Evolutionary conservation across 1,140 invertebrate genomes (phyloP).

Genomic region (Drosophila setifemur): DNA sequence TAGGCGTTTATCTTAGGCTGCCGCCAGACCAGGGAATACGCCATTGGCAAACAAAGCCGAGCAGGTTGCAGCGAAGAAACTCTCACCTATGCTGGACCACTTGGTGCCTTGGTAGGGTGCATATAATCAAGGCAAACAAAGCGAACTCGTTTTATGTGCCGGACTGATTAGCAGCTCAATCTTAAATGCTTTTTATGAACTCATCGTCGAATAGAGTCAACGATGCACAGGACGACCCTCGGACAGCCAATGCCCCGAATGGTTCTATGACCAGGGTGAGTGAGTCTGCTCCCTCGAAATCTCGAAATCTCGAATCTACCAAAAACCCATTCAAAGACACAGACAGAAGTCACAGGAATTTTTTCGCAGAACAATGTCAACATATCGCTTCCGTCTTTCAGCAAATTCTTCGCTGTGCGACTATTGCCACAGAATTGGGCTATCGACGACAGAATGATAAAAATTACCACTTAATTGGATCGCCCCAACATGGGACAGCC

Average conservation of each 20-base stretch:
- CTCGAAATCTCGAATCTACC: neutral
- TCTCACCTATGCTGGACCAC: conserved; percentile 42
- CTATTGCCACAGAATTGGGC: conserved; percentile 14
- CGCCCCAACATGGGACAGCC: conserved; percentile 35
- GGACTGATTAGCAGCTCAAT: conserved; percentile 49
- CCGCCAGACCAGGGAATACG: too few relatives aligned
- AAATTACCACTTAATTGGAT: conserved; percentile 79
- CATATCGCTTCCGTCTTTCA: conserved; percentile 76
- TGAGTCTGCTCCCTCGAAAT: neutral
- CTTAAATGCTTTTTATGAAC: conserved; percentile 72
- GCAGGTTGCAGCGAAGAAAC: conserved; percentile 18
- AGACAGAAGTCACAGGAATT: conserved; percentile 26
- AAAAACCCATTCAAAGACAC: conserved; percentile 7
- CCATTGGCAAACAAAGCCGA: conserved; percentile 58
- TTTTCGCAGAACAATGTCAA: conserved; percentile 70
- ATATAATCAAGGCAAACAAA: conserved; percentile 62
- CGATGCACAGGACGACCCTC: conserved; percentile 18
- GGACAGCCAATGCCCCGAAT: neutral
- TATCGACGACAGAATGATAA: conserved; percentile 54
- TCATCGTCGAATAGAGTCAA: conserved; percentile 53
- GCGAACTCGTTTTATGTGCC: conserved; percentile 31
- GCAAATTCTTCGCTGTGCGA: conserved; percentile 41
- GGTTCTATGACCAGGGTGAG: conserved; percentile 14
- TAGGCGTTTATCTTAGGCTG: conserved; percentile 30
- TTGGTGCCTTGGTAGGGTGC: conserved; percentile 5